phyloP scores from a whole-genome alignment of 2,113 vertebrate species.

The Glareola pratincola region DNA sequence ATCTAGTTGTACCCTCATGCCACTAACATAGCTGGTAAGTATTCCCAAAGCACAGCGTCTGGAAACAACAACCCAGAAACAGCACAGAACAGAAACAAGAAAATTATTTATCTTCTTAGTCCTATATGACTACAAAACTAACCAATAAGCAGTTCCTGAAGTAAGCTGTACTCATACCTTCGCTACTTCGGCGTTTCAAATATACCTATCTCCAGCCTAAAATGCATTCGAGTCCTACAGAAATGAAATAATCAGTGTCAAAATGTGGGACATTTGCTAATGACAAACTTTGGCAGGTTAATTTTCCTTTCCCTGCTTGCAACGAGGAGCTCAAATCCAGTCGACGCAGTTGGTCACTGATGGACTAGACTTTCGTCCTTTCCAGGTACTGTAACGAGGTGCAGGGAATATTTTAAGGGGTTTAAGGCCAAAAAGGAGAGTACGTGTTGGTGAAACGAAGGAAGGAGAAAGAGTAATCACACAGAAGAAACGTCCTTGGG shows the following conservation, averaged over 20 bases:
- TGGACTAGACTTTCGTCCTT: neutral
- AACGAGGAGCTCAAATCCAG: neutral
- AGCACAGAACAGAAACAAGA: neutral
- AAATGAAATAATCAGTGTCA: neutral
- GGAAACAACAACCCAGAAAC: neutral
- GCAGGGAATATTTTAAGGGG: neutral
- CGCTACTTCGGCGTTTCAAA: neutral
- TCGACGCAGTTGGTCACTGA: neutral
- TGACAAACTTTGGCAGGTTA: neutral
- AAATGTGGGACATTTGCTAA: neutral
- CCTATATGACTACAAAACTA: neutral
- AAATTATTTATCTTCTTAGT: neutral
- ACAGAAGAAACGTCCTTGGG: neutral
- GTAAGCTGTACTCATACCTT: neutral
- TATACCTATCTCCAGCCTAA: neutral
- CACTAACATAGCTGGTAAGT: neutral
- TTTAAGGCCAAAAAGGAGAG: constrained; percentile 55
- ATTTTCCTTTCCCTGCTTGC: neutral
- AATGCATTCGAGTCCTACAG: neutral
- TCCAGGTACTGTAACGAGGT: neutral
- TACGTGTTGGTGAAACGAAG: neutral
- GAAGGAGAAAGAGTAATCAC: neutral
- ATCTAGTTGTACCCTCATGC: neutral
- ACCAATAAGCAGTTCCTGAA: neutral
- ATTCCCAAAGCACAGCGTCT: neutral